Base-by-base conservation (phyloP, 1,140 invertebrate genomes). In the Aphelinus certus region DNA sequence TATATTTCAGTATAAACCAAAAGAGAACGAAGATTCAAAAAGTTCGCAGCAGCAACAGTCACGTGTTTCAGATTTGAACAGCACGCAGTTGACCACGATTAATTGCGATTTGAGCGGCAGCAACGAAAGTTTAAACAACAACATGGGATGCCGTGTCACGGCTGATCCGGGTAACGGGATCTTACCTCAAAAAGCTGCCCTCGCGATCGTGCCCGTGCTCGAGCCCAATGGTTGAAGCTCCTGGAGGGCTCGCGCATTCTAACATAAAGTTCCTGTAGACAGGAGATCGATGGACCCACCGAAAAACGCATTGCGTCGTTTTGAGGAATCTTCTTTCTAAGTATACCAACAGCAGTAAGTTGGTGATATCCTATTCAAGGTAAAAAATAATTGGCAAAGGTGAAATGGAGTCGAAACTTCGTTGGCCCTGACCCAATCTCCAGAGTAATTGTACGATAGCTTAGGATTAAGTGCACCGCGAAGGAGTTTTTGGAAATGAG, bases 221-320 rank as follows among this genome's bases (percentile, higher is more conserved):
- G 84, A 82, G 68, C 86, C 86, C 45, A 88, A 88, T 57, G 87
- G 87, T 75, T 88, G 86, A 88, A 79, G 71, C 47, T 42, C 6
- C 43, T 49, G 51, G 26, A 60, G 55, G 7, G 7, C 51, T n/a
- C 5, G 58, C 42, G n/a, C 26, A 60, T 60, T 26, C 26, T 26
- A 26, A 71, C 62, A 53, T n/a, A 45, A 63, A 70, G 60, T 74
- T 56, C 58, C 60, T 68, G 60, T 53, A 7, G 49, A 47, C 43
- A 69, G 60, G 55, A 73, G n/a, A 57, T 10, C n/a, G 49, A 47
- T 48, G 3, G 42, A 7, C 51, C 68, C 68, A 71, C 56, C 62
- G 55, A 46, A 58, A 71, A 69, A 68, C 3, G 49, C 56, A 68
- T 57, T 56, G 47, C 26, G 46, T 49, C 46, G 49, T 26, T 63